A percentile compares a stretch with the other conserved stretches of the same genome.
These are phyloP conservation scores for Myiotriccus ornatus DNA, from an alignment of 2,797 vertebrate genomes.

Conservation along the genomic window DNA sequence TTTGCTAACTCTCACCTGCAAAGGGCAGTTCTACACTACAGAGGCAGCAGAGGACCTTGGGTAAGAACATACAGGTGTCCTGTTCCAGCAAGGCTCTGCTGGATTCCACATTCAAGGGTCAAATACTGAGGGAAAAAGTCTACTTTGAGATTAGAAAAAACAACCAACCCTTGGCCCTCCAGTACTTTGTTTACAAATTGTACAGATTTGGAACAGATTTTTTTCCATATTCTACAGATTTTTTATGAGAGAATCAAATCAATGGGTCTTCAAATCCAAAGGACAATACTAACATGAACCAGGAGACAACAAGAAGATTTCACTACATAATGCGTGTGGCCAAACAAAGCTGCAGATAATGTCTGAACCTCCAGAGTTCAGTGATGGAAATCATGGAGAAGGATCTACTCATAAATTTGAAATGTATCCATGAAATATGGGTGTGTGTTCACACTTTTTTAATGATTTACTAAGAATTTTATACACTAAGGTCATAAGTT, in stretches of 20 bases:
- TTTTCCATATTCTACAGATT: neutral
- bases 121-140: neutral
- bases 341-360: neutral
- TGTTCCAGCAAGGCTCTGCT: neutral
- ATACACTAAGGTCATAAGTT: neutral
- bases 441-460: neutral
- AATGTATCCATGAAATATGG: neutral
- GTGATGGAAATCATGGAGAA: neutral
- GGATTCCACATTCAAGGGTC: neutral
- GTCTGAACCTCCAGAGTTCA: neutral
- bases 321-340: neutral
- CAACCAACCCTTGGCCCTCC: neutral
- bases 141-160: neutral
- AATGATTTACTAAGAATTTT: neutral
- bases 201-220: neutral
- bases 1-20: neutral
- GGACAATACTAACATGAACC: neutral
- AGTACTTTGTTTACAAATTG: fast-evolving
- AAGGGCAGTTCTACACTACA: neutral
- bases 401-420: neutral
- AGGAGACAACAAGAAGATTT: neutral
- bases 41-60: neutral
- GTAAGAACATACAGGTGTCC: neutral
- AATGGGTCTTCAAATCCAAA: neutral
- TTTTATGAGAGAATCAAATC: neutral